Percentiles rank a stretch among this genome's conserved stretches.
These are phyloP conservation scores for Acanthiza pusilla DNA, from an alignment of 2,797 vertebrate genomes.

Conservation along the genomic window DNA sequence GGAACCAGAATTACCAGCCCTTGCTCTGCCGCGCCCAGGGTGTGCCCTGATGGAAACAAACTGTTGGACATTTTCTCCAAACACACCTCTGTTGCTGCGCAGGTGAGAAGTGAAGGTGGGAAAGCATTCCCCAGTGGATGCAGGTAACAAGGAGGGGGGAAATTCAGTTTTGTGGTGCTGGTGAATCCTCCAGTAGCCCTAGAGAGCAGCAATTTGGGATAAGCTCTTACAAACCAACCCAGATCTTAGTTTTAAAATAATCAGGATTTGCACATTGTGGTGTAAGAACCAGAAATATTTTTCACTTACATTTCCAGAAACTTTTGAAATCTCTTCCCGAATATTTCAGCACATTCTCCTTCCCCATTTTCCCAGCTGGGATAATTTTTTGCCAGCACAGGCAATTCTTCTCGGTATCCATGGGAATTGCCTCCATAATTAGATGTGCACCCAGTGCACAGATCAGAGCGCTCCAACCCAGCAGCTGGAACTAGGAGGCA, in stretches of 20 bases:
- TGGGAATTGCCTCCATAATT: constrained; percentile 72
- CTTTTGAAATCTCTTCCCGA: constrained; percentile 24
- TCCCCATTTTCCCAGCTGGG: constrained; percentile 46
- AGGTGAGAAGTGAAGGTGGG: background rate
- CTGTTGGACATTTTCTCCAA: background rate
- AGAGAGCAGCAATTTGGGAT: background rate
- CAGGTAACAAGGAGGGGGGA: background rate
- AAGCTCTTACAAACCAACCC: background rate
- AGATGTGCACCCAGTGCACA: constrained; percentile 64
- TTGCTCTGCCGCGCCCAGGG: background rate
- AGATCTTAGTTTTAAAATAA: background rate
- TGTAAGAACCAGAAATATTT: background rate
- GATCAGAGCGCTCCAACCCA: constrained; percentile 62
- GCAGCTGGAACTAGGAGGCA: constrained; percentile 69
- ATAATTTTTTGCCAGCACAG: constrained; percentile 53
- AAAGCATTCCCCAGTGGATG: background rate
- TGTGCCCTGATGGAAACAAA: background rate
- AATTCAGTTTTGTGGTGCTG: background rate
- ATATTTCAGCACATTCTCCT: constrained; percentile 23
- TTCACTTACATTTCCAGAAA: background rate
- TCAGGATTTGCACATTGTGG: background rate
- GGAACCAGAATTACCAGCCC: constrained; percentile 52
- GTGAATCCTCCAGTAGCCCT: background rate
- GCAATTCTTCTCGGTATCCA: constrained; percentile 67
- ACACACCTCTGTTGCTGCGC: background rate